These are phyloP conservation scores for Bimastos eiseni DNA, from an alignment of 2,888 invertebrate species.

Conservation along the genomic window DNA sequence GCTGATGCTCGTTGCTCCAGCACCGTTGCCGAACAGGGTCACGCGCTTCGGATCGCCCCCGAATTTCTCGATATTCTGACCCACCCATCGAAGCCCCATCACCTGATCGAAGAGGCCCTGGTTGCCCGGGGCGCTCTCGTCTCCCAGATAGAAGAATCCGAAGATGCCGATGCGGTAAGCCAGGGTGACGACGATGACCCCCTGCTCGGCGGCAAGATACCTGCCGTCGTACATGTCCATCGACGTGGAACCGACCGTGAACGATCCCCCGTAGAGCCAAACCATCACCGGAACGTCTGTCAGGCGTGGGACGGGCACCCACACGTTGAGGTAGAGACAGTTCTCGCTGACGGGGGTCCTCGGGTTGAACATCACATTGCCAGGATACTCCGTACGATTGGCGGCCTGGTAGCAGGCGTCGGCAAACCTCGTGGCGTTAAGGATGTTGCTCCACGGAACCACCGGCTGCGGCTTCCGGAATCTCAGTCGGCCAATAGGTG, in stretches of 20 bases:
- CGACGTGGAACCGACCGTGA: neutral
- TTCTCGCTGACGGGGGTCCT: constrained; percentile 72
- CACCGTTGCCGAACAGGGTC: neutral
- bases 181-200: neutral
- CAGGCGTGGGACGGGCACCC: constrained; percentile 70
- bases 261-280: neutral
- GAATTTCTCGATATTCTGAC: neutral
- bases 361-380: constrained; percentile 38
- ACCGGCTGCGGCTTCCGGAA: constrained; percentile 55
- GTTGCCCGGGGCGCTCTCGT: constrained; percentile 15
- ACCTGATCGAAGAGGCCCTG: constrained; percentile 6
- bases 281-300: constrained; percentile 37
- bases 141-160: neutral
- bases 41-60: neutral
- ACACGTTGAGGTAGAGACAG: constrained; percentile 91
- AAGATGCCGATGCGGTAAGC: neutral
- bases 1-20: neutral
- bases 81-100: constrained; percentile 8
- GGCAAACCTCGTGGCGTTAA: constrained; percentile 69
- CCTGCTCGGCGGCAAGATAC: neutral
- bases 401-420: constrained; percentile 44
- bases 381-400: constrained; percentile 35
- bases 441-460: constrained; percentile 66
- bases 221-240: neutral
- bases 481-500: constrained; percentile 69